phyloP scores from a whole-genome alignment of 2,797 vertebrate species.

The Okamejei kenojei region DNA sequence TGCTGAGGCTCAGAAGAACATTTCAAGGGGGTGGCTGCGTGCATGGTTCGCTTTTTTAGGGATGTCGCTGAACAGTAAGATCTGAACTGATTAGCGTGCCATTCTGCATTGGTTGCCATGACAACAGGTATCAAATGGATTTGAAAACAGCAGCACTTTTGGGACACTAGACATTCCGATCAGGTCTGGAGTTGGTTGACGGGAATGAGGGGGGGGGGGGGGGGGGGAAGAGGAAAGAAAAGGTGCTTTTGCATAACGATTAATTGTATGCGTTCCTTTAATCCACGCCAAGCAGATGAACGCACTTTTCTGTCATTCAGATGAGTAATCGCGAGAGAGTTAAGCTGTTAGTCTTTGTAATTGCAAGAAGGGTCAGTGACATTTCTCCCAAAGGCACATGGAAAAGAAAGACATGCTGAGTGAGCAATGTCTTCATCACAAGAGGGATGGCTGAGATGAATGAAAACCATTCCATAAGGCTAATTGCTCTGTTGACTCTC shows the following conservation, averaged over 20 bases:
- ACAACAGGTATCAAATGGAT: constrained; percentile 62
- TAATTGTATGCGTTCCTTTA: constrained; percentile 23
- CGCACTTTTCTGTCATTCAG: constrained; percentile 15
- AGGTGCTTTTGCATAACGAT: constrained; percentile 1
- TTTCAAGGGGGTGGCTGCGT: constrained; percentile 47
- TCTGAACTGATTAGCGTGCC: constrained; percentile 63
- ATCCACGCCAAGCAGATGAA: constrained; percentile 19
- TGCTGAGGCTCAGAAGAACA: constrained; percentile 44
- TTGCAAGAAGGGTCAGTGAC: constrained; percentile 47
- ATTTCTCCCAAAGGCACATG: constrained; percentile 46
- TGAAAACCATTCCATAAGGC: constrained; percentile 48
- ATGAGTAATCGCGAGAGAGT: constrained; percentile 52
- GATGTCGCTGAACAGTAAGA: constrained; percentile 48
- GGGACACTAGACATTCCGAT: constrained; percentile 34
- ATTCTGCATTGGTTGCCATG: constrained; percentile 63
- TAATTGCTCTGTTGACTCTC: constrained; percentile 44
- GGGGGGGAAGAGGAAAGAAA: not conserved
- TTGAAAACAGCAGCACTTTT: constrained; percentile 53
- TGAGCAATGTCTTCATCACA: constrained; percentile 45
- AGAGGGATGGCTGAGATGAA: constrained; percentile 42
- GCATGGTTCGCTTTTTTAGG: constrained; percentile 47
- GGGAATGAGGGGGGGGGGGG: too few relatives aligned
- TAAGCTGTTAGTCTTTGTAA: constrained; percentile 51
- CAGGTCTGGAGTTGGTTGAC: constrained; percentile 16
- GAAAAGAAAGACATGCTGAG: constrained; percentile 40